Percentiles rank a stretch among this genome's conserved stretches.
Conservation (phyloP, 1,140 invertebrate species). For the Tetragonula clypearis region DNA sequence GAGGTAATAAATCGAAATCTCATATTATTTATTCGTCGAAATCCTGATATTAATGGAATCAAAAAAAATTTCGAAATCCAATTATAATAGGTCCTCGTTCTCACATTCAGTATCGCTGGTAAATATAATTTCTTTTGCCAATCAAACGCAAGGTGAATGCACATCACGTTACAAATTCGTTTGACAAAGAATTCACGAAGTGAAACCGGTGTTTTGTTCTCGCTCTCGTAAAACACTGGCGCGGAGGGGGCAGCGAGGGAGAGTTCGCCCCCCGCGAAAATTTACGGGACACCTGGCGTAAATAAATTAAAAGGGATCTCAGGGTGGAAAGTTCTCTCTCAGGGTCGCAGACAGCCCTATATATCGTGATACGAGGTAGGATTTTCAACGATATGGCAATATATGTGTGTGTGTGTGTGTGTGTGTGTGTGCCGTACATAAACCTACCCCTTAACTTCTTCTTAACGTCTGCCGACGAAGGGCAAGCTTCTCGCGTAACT, state of each 20-base stretch:
- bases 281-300: neutral
- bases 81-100: no score
- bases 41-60: no score
- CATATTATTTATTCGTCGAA: no score
- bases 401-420: no score
- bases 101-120: no score
- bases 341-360: neutral
- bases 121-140: no score
- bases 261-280: neutral
- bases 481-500: constrained; percentile 14
- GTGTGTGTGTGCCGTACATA: neutral
- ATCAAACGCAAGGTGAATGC: no score
- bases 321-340: constrained; percentile 9
- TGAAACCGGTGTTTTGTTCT: neutral
- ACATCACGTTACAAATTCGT: neutral
- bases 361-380: neutral
- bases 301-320: constrained; percentile 24
- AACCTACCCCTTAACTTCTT: constrained; percentile 25
- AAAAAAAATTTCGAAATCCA: no score
- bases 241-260: neutral
- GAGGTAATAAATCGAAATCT: no score
- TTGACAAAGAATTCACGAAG: neutral
- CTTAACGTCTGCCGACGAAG: constrained; percentile 10
- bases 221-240: neutral
- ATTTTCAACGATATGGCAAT: neutral